phyloP scores from a whole-genome alignment of 2,888 invertebrate genomes.

The Lymantria dispar region DNA sequence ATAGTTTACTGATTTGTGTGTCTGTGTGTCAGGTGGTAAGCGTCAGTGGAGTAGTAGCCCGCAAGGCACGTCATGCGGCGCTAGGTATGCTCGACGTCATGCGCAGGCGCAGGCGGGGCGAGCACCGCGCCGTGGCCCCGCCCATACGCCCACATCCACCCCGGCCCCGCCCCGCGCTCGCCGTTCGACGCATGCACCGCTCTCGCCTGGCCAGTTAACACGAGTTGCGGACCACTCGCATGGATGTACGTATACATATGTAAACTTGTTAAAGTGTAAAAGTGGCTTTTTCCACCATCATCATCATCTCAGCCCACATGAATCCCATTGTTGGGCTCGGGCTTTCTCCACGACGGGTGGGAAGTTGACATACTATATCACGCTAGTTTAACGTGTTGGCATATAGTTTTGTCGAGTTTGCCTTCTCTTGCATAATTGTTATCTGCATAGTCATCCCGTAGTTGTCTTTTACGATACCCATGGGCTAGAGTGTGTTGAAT shows the following conservation, averaged over 20 bases:
- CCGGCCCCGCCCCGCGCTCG: slow-evolving; percentile 15
- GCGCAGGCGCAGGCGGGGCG: slow-evolving; percentile 8
- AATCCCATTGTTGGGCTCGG: too few relatives aligned
- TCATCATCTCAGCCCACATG: background rate
- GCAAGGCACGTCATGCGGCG: slow-evolving; percentile 18
- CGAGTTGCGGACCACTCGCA: slow-evolving; percentile 23
- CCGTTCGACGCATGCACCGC: slow-evolving; percentile 34
- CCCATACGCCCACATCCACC: slow-evolving; percentile 16
- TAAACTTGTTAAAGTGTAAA: too few relatives aligned
- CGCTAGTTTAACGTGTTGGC: too few relatives aligned
- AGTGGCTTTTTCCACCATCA: background rate
- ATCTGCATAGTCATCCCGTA: too few relatives aligned
- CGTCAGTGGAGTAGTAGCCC: slow-evolving; percentile 55
- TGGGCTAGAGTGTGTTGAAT: too few relatives aligned
- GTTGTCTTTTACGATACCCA: too few relatives aligned
- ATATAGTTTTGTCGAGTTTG: too few relatives aligned
- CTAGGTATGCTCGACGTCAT: slow-evolving; percentile 5
- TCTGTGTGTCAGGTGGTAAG: slow-evolving; percentile 44
- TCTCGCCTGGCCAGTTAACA: slow-evolving; percentile 62
- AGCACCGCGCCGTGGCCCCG: slow-evolving; percentile 13
- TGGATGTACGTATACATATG: slow-evolving; percentile 6
- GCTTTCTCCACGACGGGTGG: too few relatives aligned
- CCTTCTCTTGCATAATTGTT: too few relatives aligned
- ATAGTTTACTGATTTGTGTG: background rate
- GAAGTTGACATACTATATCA: too few relatives aligned